These are phyloP conservation scores for Crenichthys baileyi DNA, from an alignment of 2,797 vertebrate species.

Conservation along the genomic window DNA sequence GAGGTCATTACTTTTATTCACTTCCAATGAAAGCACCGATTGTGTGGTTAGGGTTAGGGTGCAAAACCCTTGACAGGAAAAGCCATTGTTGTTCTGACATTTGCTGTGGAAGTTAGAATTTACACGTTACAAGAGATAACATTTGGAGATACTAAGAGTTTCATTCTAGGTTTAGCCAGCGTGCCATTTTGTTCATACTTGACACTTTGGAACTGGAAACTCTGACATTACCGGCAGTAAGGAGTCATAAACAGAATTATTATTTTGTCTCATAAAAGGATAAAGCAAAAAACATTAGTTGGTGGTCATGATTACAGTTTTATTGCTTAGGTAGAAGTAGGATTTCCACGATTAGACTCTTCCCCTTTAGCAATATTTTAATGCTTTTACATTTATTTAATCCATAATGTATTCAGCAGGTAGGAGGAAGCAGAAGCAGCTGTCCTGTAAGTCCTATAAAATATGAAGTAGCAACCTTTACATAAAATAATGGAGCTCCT, in stretches of 20 bases:
- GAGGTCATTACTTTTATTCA: slow-evolving; percentile 70
- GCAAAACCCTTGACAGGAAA: slow-evolving; percentile 67
- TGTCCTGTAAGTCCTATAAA: background rate
- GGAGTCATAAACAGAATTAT: background rate
- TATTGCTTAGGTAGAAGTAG: background rate
- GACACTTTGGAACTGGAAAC: slow-evolving; percentile 28
- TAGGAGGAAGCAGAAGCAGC: background rate
- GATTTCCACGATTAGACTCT: background rate
- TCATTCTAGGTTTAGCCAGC: slow-evolving; percentile 57
- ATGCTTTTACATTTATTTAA: background rate
- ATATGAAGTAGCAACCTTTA: background rate
- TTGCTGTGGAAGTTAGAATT: slow-evolving; percentile 69
- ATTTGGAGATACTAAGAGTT: slow-evolving; percentile 41
- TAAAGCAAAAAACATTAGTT: slow-evolving; percentile 1
- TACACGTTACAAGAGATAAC: slow-evolving; percentile 64
- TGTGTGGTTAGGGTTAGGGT: slow-evolving; percentile 40
- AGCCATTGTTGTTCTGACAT: slow-evolving; percentile 78
- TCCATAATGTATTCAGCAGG: background rate
- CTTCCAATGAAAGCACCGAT: slow-evolving; percentile 70
- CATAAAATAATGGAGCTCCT: background rate
- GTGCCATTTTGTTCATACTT: slow-evolving; percentile 36
- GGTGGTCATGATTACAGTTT: background rate
- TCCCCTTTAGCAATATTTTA: background rate
- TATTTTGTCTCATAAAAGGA: slow-evolving; percentile 9
- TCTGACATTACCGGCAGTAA: slow-evolving; percentile 12